Evolutionary conservation across 1,140 invertebrate genomes (phyloP).

Genomic region (Drosophila bifasciata): DNA sequence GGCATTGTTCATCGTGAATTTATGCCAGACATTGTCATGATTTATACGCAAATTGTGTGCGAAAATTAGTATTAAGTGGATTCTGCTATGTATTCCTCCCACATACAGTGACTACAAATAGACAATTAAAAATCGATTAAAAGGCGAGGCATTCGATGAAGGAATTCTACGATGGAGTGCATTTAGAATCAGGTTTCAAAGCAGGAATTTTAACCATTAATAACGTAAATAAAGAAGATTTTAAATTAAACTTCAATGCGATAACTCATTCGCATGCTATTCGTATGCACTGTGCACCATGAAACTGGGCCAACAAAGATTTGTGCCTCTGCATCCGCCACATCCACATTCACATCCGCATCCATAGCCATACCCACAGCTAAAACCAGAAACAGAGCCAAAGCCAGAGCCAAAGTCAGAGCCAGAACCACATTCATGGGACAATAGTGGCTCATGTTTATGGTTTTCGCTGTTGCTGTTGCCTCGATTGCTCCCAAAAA

Average conservation of each 20-base stretch:
- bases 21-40: slow-evolving; percentile 46
- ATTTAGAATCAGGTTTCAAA: too few species aligned
- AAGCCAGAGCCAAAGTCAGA: background rate
- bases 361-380: slow-evolving; percentile 4
- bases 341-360: background rate
- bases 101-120: slow-evolving; percentile 1
- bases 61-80: slow-evolving; percentile 51
- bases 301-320: slow-evolving; percentile 43
- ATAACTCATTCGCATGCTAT: background rate
- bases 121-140: slow-evolving; percentile 25
- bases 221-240: too few species aligned
- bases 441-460: slow-evolving; percentile 49
- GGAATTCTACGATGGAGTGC: too few species aligned
- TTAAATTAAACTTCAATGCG: too few species aligned
- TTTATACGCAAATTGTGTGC: slow-evolving; percentile 37
- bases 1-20: slow-evolving; percentile 46
- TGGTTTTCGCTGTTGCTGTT: slow-evolving; percentile 41
- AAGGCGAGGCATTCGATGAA: too few species aligned
- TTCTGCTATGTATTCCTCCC: slow-evolving; percentile 24
- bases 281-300: slow-evolving; percentile 6
- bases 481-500: slow-evolving; percentile 33
- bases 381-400: too few species aligned
- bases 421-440: slow-evolving; percentile 25
- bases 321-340: slow-evolving; percentile 41
- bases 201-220: too few species aligned